Conservation (phyloP, 2,113 vertebrate genomes). For the Erpornis zantholeuca region DNA sequence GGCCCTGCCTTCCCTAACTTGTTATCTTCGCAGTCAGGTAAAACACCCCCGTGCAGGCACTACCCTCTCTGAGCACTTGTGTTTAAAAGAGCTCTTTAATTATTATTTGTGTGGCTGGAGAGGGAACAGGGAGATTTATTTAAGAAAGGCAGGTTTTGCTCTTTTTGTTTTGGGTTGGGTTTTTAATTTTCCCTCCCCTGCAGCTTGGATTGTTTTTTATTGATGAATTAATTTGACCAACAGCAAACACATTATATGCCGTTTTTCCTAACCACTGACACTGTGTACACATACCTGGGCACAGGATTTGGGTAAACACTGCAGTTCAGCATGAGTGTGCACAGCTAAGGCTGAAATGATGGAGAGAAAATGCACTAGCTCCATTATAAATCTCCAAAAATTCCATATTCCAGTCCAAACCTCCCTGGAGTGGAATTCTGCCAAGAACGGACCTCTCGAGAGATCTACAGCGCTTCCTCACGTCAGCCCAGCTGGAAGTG, state of each 20-base stretch:
- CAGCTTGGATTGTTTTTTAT: neutral
- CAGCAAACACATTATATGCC: neutral
- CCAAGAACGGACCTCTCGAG: rapidly evolving
- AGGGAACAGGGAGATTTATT: neutral
- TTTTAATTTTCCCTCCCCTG: neutral
- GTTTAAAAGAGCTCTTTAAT: neutral
- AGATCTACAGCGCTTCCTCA: neutral
- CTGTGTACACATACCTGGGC: neutral
- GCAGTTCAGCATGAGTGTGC: neutral
- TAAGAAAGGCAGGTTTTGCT: neutral
- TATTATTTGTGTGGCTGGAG: neutral
- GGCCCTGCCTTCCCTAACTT: neutral
- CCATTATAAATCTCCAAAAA: neutral
- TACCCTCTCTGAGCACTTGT: neutral
- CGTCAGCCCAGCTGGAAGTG: neutral
- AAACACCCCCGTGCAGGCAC: neutral
- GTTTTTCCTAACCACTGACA: neutral
- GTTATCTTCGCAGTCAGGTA: neutral
- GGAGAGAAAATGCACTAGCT: neutral
- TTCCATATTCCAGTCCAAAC: neutral
- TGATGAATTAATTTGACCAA: neutral
- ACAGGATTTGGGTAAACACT: neutral
- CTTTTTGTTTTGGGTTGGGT: neutral
- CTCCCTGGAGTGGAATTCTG: neutral
- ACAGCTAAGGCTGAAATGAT: neutral